phyloP scores from a whole-genome alignment of 2,888 invertebrate genomes.

The Entomobrya multifasciata region DNA sequence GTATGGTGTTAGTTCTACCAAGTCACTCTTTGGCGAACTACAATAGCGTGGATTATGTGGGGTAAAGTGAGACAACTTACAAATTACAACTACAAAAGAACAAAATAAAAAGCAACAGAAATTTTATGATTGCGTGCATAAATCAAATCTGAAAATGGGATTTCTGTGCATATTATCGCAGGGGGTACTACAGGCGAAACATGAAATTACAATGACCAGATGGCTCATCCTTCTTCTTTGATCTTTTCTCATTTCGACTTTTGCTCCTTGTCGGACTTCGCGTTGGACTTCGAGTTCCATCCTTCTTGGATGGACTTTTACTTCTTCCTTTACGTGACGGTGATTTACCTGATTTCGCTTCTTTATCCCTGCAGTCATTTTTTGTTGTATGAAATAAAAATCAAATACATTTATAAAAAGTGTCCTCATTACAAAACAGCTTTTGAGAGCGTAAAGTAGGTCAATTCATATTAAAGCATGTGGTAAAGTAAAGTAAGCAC shows the following conservation, averaged over 20 bases:
- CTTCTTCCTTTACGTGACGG: conserved; percentile 73
- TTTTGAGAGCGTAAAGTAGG: conserved; percentile 29
- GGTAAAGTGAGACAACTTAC: conserved; percentile 29
- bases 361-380: conserved; percentile 43
- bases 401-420: neutral
- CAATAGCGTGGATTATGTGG: conserved; percentile 55
- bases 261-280: conserved; percentile 78
- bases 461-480: conserved; percentile 68
- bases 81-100: neutral
- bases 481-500: too few species aligned
- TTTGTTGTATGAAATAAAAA: neutral
- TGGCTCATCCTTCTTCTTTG: conserved; percentile 77
- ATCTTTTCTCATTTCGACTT: conserved; percentile 75
- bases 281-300: conserved; percentile 70
- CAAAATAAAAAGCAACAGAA: conserved; percentile 9
- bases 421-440: conserved; percentile 31
- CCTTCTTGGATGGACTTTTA: conserved; percentile 61
- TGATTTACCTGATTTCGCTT: conserved; percentile 60
- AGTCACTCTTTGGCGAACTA: conserved; percentile 68
- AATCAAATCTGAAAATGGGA: conserved; percentile 8
- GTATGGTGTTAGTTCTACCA: conserved; percentile 63
- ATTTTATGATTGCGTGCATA: neutral
- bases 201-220: conserved; percentile 69
- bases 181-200: conserved; percentile 63
- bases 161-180: conserved; percentile 5